Conservation (phyloP, 2,888 invertebrate genomes). For the Scaptomyza tumidula region DNA sequence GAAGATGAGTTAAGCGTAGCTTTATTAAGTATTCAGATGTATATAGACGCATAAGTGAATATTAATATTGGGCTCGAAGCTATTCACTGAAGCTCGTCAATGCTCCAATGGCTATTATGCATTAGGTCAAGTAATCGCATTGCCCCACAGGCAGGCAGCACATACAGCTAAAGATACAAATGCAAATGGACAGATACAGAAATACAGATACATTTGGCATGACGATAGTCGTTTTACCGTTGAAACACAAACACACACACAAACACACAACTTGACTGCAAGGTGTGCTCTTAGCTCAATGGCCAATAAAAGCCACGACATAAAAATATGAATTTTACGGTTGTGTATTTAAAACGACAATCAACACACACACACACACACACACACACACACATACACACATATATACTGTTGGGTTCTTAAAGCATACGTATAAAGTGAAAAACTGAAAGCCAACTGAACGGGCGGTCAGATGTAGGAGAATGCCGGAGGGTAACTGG, state of each 20-base stretch:
- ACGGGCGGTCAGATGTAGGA: conserved; percentile 7
- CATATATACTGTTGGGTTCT: conserved; percentile 8
- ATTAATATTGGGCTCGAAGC: conserved; percentile 7
- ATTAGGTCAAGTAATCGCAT: conserved; percentile 39
- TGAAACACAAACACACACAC: conserved; percentile 12
- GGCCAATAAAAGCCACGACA: conserved; percentile 70
- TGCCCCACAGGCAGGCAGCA: conserved; percentile 16
- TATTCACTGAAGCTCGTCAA: conserved; percentile 3
- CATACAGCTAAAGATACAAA: conserved; percentile 7
- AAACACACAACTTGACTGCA: conserved; percentile 50
- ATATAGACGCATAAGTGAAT: conserved; percentile 8
- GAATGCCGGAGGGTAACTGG: not conserved
- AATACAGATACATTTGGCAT: conserved; percentile 7
- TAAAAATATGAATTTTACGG: conserved; percentile 77
- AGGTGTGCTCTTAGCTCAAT: conserved; percentile 60
- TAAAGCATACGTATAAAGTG: conserved; percentile 36
- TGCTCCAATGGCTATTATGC: conserved; percentile 26
- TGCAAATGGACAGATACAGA: conserved; percentile 3
- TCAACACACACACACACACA: conserved; percentile 45
- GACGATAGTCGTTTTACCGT: conserved; percentile 9
- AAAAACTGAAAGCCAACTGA: conserved; percentile 27
- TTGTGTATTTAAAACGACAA: conserved; percentile 72
- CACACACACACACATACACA: conserved; percentile 1
- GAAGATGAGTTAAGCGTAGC: too few relatives aligned
- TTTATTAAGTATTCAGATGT: too few relatives aligned